Conservation (phyloP, 2,888 invertebrate genomes). For the Fragum sueziense region DNA sequence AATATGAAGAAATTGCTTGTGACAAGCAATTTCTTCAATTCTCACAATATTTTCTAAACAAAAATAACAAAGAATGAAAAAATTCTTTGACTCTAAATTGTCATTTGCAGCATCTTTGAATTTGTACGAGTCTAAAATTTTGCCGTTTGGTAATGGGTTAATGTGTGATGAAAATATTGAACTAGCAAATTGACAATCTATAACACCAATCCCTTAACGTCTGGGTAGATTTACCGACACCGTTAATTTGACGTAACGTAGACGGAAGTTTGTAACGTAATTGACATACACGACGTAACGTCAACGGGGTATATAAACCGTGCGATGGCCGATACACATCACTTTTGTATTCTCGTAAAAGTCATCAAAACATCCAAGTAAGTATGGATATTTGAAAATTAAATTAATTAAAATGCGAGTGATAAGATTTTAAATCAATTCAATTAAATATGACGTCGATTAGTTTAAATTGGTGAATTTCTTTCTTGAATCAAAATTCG, state of each 20-base stretch:
- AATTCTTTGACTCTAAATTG: too few relatives aligned
- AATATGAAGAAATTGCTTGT: too few relatives aligned
- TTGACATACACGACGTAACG: not conserved
- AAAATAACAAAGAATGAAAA: too few relatives aligned
- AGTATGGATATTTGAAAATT: not conserved
- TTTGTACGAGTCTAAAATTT: too few relatives aligned
- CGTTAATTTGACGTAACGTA: constrained; percentile 6
- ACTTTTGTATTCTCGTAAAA: not conserved
- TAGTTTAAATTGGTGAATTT: not conserved
- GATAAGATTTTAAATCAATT: not conserved
- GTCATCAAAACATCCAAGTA: constrained; percentile 5
- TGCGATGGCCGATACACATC: not conserved
- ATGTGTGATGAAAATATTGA: too few relatives aligned
- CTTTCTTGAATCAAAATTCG: not conserved
- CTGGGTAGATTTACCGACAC: not conserved
- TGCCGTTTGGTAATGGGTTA: too few relatives aligned
- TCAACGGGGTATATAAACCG: not conserved
- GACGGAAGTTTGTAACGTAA: not conserved
- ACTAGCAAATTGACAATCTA: too few relatives aligned
- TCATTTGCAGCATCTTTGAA: too few relatives aligned
- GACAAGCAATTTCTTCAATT: too few relatives aligned
- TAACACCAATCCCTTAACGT: not conserved
- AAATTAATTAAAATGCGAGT: not conserved
- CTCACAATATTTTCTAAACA: too few relatives aligned
- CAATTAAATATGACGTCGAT: not conserved